A percentile compares a stretch with the other conserved stretches of the same genome.
Evolutionary conservation across 2,888 invertebrate genomes (phyloP).

Genomic region (Hymenopus coronatus): DNA sequence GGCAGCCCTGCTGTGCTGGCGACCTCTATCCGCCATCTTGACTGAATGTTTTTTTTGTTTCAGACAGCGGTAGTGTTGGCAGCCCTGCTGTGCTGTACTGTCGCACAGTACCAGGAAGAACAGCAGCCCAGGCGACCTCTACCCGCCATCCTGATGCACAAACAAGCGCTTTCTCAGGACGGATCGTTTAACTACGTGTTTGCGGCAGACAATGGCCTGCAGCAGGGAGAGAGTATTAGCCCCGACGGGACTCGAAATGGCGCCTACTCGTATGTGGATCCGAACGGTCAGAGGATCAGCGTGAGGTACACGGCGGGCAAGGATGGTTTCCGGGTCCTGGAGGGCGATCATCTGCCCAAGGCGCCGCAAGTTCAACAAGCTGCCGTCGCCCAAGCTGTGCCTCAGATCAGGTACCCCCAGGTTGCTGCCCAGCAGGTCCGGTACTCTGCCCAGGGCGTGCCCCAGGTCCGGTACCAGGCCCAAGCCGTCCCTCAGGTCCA

Average conservation of each 20-base stretch:
- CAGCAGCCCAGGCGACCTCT: slow-evolving; percentile 42
- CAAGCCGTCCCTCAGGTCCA: slow-evolving; percentile 15
- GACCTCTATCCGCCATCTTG: no score
- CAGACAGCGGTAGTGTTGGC: neutral
- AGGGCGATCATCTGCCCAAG: slow-evolving; percentile 50
- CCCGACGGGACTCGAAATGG: slow-evolving; percentile 66
- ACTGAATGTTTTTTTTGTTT: neutral
- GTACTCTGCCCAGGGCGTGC: slow-evolving; percentile 9
- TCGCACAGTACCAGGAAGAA: slow-evolving; percentile 2
- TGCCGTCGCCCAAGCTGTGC: slow-evolving; percentile 19
- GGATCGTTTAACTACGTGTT: slow-evolving; percentile 67
- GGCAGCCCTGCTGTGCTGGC: no score
- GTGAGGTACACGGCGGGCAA: slow-evolving; percentile 55
- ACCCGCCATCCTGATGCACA: slow-evolving; percentile 59
- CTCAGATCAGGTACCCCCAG: slow-evolving; percentile 33
- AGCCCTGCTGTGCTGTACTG: neutral
- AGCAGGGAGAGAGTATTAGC: slow-evolving; percentile 65
- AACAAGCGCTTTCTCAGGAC: slow-evolving; percentile 62
- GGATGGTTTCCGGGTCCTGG: slow-evolving; percentile 52
- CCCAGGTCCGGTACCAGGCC: slow-evolving; percentile 33
- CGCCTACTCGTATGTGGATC: slow-evolving; percentile 64
- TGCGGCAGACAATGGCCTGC: slow-evolving; percentile 66
- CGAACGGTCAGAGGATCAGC: slow-evolving; percentile 61
- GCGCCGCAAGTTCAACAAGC: slow-evolving; percentile 34
- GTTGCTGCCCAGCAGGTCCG: slow-evolving; percentile 26